Base-by-base conservation (phyloP, 1,140 invertebrate species). In the Amyelois transitella region DNA sequence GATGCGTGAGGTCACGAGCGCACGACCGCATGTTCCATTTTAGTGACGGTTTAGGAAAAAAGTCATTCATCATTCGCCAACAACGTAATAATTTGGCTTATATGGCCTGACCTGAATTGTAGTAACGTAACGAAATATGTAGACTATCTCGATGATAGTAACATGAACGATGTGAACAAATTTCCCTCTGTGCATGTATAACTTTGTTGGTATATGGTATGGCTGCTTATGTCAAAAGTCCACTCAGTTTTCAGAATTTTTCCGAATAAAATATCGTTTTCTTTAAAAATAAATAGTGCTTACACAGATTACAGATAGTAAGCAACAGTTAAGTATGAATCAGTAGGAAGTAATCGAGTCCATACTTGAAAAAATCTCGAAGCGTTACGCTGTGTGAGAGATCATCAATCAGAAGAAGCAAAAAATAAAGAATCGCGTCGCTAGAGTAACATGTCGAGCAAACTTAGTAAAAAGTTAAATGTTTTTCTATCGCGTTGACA, bases 1-100 rank as follows among this genome's bases (percentile, higher is more conserved):
- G 75, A 75, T 71, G 70, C 75, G 71, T 76, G 68, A 74, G 75
- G 73, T 79, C 77, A 75, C 75, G 76, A 58, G 61, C 64, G 63
- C 69, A 69, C 69, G 74, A 66, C 66, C 68, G 51, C 59, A 59
- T 61, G 56, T 64, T 65, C 56, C 62, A 61, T 64, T 62, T 68
- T 60, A 57, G 58, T 64, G 73, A 64, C 55, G 64, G 64, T 71
- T 69, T 71, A 60, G 51, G 61, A 64, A 69, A 75, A 69, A 75
- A 75, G 55, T 71, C 66, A 71, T 75, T 68, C 74, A 77, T 73
- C 69, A 72, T 69, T 62, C 58, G 18, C 25, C 45, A 59, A 51
- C 50, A 54, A 58, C 45, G 45, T 50, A 53, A 53, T 45, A 43
- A 43, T 22, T 21, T 28, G 21, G 2, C 52, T 22, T 28, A 28